These are phyloP conservation scores for Lithosia quadra DNA, from an alignment of 2,888 invertebrate species.

Conservation along the genomic window DNA sequence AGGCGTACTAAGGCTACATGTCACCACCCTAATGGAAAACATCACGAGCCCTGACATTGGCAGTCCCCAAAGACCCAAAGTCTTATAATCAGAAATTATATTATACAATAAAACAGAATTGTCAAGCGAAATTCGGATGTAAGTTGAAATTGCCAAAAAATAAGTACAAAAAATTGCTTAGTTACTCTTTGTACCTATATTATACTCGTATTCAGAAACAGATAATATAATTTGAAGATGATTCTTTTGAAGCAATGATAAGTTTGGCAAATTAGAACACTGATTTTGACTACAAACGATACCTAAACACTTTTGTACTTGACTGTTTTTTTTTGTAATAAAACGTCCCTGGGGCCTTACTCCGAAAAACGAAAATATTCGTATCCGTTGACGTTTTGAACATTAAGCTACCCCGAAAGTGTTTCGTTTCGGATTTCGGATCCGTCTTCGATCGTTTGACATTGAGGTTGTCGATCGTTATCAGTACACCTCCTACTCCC, in stretches of 20 bases:
- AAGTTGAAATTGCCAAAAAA: neutral
- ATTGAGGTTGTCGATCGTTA: too few relatives aligned
- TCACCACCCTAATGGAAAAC: constrained; percentile 75
- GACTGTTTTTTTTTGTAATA: too few relatives aligned
- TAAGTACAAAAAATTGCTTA: neutral
- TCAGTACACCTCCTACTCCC: too few relatives aligned
- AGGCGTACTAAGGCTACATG: constrained; percentile 64
- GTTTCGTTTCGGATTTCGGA: too few relatives aligned
- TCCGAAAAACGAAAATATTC: too few relatives aligned
- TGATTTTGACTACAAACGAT: neutral
- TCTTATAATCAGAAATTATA: constrained; percentile 50
- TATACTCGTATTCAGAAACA: neutral
- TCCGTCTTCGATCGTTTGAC: too few relatives aligned
- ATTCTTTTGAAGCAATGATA: neutral
- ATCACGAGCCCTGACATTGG: constrained; percentile 69
- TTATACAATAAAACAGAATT: constrained; percentile 5
- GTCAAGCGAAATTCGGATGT: neutral
- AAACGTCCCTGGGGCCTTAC: too few relatives aligned
- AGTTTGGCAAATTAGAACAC: neutral
- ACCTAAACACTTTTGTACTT: too few relatives aligned
- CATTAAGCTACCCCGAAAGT: too few relatives aligned
- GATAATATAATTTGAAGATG: neutral
- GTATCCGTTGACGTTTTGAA: too few relatives aligned
- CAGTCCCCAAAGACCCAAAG: constrained; percentile 52
- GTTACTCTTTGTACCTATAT: neutral